Base-by-base conservation (phyloP, 2,797 vertebrate genomes). In the Arremon aurantiirostris region DNA sequence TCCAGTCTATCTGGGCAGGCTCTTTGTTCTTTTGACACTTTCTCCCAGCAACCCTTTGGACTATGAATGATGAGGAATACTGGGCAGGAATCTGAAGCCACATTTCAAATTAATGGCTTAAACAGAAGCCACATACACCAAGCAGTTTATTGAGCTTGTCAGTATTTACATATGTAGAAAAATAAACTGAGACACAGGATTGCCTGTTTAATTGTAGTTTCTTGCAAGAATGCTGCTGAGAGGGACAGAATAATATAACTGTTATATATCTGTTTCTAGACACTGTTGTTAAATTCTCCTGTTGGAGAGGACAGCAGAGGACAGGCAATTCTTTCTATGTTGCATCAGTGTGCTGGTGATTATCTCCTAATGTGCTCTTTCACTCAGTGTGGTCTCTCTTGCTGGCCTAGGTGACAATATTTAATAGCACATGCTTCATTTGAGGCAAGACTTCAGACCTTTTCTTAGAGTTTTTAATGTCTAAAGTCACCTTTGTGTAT, bases 401-500 rank as follows among this genome's bases (percentile, higher is more conserved):
- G 57, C 85, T 93, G 61, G 72, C 76, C 65, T 68, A 68, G 71
- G 85, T 89, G 91, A 93, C 89, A 91, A 75, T 80, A 75, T 91
- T 91, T 86, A 75, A 95, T 47, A 91, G 89, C 57, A 87, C 52
- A 66, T 87, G 71, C 87, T 90, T 86, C 91, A 89, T 81, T 90
- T 83, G 79, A 94, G 87, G 69, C 47, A 78, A 85, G 69, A 77
- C 85, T 89, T 94, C 79, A 82, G 82, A 85, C 69, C 57, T 82
- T 87, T 92, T 68, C 82, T 87, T 55, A 71, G 85, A 64, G 30
- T 78, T 87, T 87, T 86, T 84, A 94, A 94, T 93, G 85, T 82
- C 83, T 93, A 86, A 95, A 94, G 89, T 95, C 93, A 95, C 76
- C 84, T 95, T 75, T 91, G 79, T 89, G 87, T 87, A 32, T 71